Base-by-base conservation (phyloP, 2,888 invertebrate species). In the Scaptomyza flava region DNA sequence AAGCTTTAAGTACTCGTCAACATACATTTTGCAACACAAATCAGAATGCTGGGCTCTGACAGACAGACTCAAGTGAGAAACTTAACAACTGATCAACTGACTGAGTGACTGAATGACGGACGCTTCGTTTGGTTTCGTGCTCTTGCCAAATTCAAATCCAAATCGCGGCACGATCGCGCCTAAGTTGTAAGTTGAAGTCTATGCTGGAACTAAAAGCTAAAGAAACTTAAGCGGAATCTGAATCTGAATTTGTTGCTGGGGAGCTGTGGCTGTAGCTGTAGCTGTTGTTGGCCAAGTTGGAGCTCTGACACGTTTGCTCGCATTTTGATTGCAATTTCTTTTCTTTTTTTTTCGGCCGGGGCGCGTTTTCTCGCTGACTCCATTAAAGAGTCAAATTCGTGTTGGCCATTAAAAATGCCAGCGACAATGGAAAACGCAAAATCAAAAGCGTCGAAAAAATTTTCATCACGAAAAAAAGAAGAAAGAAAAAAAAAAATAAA, bases 301-400 rank as follows among this genome's bases (percentile, higher is more conserved):
- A 47, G 65, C 42, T 58, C 79, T 77, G 79, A 82, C 90, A 90
- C 87, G 89, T 89, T 89, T 89, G 89, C 89, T 89, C 90, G 90
- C 82, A 86, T 90, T 89, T 90, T 80, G 85, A 87, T 89, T 85
- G 89, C 89, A 85, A 81, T 87, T 87, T 86, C 79, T 88, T 81
- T 81, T 87, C 69, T 46, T 38, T 38, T 14, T 41, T 41, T 41
- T 41, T 41, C 17, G 58, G 50, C 56, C 58, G 69, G 62, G 66
- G 81, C 79, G 68, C 68, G 77, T 79, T 76, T 79, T 76, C 67
- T 62, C 72, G 66, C 66, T 70, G 81, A 62, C 65, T 62, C 71
- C 69, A 72, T 78, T 84, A 75, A 82, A 79, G 86, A 82, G 88
- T 87, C 82, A 87, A 82, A 87, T 87, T 82, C 82, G 82, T 82